Conservation (phyloP, 1,140 invertebrate species). For the Olivierus martensii region DNA sequence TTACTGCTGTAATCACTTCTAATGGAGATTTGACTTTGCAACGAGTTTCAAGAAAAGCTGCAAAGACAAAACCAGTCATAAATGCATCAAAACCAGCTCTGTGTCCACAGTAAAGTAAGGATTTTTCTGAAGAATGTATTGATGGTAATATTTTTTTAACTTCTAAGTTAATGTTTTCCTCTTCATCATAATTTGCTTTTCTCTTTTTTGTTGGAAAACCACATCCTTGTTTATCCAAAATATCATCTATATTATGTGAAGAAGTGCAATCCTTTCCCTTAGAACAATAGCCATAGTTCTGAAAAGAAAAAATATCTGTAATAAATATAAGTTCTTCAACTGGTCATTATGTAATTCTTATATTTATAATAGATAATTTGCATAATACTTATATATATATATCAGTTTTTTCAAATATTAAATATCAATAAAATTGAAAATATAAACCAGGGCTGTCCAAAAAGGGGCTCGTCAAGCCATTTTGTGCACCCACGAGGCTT, state of each 20-base stretch:
- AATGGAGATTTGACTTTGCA: too few relatives aligned
- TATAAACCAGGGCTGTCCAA: not conserved
- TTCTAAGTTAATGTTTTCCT: conserved; percentile 13
- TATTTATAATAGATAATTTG: too few relatives aligned
- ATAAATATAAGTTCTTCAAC: too few relatives aligned
- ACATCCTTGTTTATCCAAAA: conserved; percentile 19
- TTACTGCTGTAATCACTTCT: not conserved
- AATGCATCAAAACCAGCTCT: conserved; percentile 37
- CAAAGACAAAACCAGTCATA: conserved; percentile 35
- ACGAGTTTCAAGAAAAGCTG: conserved; percentile 19
- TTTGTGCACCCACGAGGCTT: too few relatives aligned
- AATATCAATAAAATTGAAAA: too few relatives aligned
- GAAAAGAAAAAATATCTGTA: too few relatives aligned
- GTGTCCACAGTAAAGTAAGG: conserved; percentile 22
- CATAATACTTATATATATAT: too few relatives aligned
- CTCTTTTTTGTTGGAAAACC: not conserved
- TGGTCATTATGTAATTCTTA: too few relatives aligned
- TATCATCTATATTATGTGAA: conserved; percentile 31
- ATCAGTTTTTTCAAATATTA: too few relatives aligned
- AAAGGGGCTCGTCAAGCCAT: too few relatives aligned
- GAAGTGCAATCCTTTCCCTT: conserved; percentile 23
- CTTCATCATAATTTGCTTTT: too few relatives aligned
- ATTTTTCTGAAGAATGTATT: not conserved
- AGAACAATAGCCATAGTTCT: conserved; percentile 33
- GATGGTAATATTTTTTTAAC: conserved; percentile 1